Conservation (phyloP, 2,888 invertebrate genomes). For the Mamestra brassicae region DNA sequence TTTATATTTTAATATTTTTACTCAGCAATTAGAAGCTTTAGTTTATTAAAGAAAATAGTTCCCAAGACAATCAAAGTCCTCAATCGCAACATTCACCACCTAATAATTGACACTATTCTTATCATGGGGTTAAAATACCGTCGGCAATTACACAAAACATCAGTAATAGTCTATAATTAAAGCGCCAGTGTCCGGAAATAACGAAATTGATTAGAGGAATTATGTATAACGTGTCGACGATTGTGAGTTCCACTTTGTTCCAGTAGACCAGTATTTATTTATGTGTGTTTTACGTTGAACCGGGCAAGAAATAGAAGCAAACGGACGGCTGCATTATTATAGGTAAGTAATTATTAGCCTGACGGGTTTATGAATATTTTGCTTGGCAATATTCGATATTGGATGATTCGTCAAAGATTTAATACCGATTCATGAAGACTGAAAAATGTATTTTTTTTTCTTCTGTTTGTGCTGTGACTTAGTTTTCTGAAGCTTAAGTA, state of each 20-base stretch:
- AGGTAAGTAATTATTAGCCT: neutral
- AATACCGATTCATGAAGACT: too few species aligned
- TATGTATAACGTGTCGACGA: constrained; percentile 21
- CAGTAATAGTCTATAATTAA: constrained; percentile 57
- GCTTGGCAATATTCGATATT: too few species aligned
- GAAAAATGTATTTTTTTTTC: too few species aligned
- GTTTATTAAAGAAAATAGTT: constrained; percentile 15
- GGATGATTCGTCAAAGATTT: too few species aligned
- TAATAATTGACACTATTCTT: constrained; percentile 35
- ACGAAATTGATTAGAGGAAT: constrained; percentile 50
- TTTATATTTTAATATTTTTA: too few species aligned
- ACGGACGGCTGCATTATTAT: neutral
- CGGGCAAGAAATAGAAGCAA: neutral
- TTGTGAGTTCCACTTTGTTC: constrained; percentile 15
- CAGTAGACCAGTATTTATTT: neutral
- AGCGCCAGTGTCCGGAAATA: constrained; percentile 45
- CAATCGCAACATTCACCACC: constrained; percentile 7
- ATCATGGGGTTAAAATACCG: constrained; percentile 35
- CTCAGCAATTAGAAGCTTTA: too few species aligned
- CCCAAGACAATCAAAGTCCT: neutral
- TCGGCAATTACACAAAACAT: constrained; percentile 44
- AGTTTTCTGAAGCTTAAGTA: too few species aligned
- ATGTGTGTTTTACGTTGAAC: neutral
- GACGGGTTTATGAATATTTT: too few species aligned
- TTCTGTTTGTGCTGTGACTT: too few species aligned